Percentiles rank a stretch among this genome's conserved stretches.
These are phyloP conservation scores for Aradus depressus DNA, from an alignment of 2,888 invertebrate genomes.

Conservation along the genomic window DNA sequence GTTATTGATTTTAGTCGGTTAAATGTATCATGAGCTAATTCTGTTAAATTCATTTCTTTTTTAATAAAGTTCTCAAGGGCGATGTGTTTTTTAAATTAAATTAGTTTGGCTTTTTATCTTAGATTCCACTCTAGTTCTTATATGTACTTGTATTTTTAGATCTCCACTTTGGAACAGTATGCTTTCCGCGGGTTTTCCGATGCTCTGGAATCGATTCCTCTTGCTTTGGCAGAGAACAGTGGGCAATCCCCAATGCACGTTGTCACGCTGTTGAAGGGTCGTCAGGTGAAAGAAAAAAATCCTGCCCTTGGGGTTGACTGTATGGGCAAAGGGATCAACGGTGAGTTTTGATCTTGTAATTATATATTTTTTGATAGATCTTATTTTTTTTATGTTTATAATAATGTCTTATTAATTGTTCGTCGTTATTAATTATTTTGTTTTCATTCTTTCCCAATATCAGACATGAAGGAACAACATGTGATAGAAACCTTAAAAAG, in stretches of 20 bases:
- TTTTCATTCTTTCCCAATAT: slow-evolving; percentile 29
- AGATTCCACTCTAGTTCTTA: too few relatives aligned
- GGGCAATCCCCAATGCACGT: slow-evolving; percentile 89
- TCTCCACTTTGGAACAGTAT: slow-evolving; percentile 88
- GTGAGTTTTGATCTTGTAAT: slow-evolving; percentile 30
- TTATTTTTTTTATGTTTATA: background rate
- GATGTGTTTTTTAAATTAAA: background rate
- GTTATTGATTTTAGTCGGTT: background rate
- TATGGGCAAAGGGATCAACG: slow-evolving; percentile 61
- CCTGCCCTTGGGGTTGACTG: slow-evolving; percentile 90
- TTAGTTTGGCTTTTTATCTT: background rate
- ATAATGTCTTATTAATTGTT: background rate
- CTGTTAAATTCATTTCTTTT: background rate
- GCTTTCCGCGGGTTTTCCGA: slow-evolving; percentile 92
- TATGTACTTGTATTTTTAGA: slow-evolving; percentile 35
- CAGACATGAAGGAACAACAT: slow-evolving; percentile 88
- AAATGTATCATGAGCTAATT: background rate
- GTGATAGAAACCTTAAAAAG: slow-evolving; percentile 95
- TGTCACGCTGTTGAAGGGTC: slow-evolving; percentile 78
- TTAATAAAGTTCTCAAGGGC: background rate
- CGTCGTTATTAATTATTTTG: background rate
- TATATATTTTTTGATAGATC: background rate
- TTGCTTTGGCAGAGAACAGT: slow-evolving; percentile 93
- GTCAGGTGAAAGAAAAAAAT: slow-evolving; percentile 75
- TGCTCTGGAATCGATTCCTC: slow-evolving; percentile 86